A percentile compares a stretch with the other conserved stretches of the same genome.
Evolutionary conservation across 1,140 invertebrate genomes (phyloP).

Genomic region (Teleopsis dalmanni): DNA sequence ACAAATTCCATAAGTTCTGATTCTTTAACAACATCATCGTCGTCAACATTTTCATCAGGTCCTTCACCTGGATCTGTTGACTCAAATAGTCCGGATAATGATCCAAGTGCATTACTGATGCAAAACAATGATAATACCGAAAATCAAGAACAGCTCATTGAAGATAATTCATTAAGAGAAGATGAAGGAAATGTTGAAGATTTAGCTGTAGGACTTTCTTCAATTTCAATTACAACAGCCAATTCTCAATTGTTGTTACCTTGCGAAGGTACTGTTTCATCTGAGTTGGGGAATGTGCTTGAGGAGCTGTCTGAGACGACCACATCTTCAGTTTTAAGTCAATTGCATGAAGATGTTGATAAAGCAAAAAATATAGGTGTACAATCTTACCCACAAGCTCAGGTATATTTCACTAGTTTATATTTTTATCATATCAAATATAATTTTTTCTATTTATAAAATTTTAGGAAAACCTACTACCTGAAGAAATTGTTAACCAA

Average conservation of each 20-base stretch:
- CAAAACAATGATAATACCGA: constrained; percentile 10
- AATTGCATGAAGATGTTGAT: background rate
- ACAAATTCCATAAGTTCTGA: constrained; percentile 24
- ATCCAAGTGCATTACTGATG: background rate
- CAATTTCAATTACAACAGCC: constrained; percentile 32
- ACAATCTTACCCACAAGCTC: no score
- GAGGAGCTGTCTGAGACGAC: constrained; percentile 25
- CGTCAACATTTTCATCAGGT: constrained; percentile 40
- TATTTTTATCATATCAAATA: no score
- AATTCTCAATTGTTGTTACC: constrained; percentile 29
- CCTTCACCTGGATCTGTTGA: constrained; percentile 27
- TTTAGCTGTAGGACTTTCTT: constrained; percentile 32
- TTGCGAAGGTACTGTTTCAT: constrained; percentile 28
- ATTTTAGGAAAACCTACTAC: no score
- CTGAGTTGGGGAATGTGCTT: constrained; percentile 26
- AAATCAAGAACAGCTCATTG: background rate
- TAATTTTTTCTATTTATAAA: no score
- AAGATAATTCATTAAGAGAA: constrained; percentile 7
- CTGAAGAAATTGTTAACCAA: no score
- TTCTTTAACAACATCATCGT: constrained; percentile 39
- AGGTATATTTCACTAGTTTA: no score
- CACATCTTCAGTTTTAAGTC: constrained; percentile 7
- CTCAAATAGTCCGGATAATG: background rate
- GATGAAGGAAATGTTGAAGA: constrained; percentile 16
- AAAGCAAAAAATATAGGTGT: no score